phyloP scores from a whole-genome alignment of 2,113 vertebrate species.

The Oryzias woworae region DNA sequence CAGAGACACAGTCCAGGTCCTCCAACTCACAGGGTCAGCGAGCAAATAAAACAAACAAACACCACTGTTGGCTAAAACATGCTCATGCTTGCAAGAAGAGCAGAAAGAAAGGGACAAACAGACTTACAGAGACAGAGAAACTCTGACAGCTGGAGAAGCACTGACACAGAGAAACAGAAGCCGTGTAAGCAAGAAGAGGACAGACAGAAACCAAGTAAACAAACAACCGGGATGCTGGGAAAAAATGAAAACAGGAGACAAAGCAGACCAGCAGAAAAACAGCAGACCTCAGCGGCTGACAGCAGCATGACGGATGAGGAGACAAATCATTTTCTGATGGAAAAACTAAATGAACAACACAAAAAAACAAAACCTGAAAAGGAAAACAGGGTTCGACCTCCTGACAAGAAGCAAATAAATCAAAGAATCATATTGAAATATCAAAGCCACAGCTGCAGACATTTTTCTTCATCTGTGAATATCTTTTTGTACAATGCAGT shows the following conservation, averaged over 20 bases:
- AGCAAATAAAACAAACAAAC: conserved; percentile 7
- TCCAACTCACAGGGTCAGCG: conserved; percentile 3
- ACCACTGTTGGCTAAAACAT: conserved; percentile 18
- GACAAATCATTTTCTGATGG: conserved; percentile 29
- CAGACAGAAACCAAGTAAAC: conserved; percentile 38
- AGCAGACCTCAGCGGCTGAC: background rate
- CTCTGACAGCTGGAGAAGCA: conserved; percentile 77
- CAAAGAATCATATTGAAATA: conserved; percentile 5
- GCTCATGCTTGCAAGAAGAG: conserved; percentile 30
- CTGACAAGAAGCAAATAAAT: background rate
- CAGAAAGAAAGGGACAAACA: conserved; percentile 39
- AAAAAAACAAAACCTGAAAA: background rate
- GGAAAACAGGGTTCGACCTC: background rate
- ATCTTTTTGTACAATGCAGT: too few relatives aligned
- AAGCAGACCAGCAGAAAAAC: conserved; percentile 1
- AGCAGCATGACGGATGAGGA: conserved; percentile 4
- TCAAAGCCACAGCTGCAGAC: too few relatives aligned
- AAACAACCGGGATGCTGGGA: conserved; percentile 7
- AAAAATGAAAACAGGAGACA: conserved; percentile 7
- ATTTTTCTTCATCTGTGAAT: too few relatives aligned
- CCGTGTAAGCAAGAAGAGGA: conserved; percentile 50
- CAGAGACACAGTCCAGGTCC: conserved; percentile 24
- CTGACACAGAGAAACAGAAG: conserved; percentile 64
- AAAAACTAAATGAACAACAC: conserved; percentile 29
- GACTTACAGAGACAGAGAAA: conserved; percentile 76